phyloP scores from a whole-genome alignment of 2,888 invertebrate species.

The Caenorhabditis macrosperma region DNA sequence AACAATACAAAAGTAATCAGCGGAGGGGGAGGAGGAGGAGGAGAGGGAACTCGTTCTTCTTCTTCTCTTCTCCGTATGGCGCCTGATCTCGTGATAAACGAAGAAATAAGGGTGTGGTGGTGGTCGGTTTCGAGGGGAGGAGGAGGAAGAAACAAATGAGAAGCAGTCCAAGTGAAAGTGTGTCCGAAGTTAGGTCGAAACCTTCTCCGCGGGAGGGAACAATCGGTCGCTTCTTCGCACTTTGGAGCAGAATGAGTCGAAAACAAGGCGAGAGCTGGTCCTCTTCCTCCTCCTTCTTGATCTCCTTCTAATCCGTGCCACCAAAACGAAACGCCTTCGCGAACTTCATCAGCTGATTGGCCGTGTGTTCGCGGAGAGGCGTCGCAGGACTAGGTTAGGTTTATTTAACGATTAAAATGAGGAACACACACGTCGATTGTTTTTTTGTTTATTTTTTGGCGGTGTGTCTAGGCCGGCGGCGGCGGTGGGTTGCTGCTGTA shows the following conservation, averaged over 20 bases:
- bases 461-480: not conserved
- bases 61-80: too few species aligned
- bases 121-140: constrained; percentile 9
- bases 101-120: constrained; percentile 51
- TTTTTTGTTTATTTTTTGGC: constrained; percentile 30
- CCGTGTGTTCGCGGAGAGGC: not conserved
- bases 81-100: constrained; percentile 48
- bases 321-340: constrained; percentile 10
- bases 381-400: constrained; percentile 20
- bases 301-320: not conserved
- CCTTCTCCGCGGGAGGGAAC: not conserved
- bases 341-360: constrained; percentile 40
- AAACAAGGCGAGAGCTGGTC: not conserved
- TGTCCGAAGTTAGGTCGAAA: constrained; percentile 33
- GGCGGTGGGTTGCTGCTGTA: not conserved
- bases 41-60: constrained; percentile 27
- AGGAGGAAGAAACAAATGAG: not conserved
- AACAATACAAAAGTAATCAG: constrained; percentile 25
- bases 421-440: constrained; percentile 9
- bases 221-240: not conserved
- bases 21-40: too few species aligned
- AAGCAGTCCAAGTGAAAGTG: constrained; percentile 37
- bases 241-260: not conserved
- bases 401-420: constrained; percentile 20
- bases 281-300: not conserved